Evolutionary conservation across 2,888 invertebrate genomes (phyloP).

Genomic region (Pristionchus exspectatus): DNA sequence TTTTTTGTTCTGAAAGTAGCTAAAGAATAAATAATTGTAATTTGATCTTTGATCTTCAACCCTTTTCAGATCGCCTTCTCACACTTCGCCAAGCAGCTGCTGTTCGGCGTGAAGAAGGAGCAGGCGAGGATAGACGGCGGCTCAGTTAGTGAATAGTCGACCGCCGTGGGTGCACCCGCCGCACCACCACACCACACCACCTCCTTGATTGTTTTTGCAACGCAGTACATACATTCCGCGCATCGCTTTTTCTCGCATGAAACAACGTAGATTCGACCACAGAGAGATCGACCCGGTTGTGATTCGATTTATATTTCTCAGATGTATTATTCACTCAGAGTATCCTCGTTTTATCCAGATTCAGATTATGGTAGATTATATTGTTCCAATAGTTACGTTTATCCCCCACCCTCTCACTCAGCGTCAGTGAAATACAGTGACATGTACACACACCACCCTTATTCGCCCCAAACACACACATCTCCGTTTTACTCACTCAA

Average conservation of each 20-base stretch:
- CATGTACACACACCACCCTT: not conserved
- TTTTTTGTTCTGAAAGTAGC: not conserved
- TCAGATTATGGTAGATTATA: not conserved
- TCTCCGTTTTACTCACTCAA: not conserved
- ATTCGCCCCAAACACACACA: not conserved
- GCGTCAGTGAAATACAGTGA: no score
- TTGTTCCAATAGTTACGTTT: not conserved
- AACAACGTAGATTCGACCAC: constrained; percentile 18
- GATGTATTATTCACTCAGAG: not conserved
- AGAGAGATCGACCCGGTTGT: not conserved
- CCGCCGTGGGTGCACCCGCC: not conserved
- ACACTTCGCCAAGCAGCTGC: constrained; percentile 74
- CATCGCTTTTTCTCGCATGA: not conserved
- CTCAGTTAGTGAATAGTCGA: not conserved
- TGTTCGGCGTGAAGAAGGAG: constrained; percentile 74
- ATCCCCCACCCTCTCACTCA: not conserved
- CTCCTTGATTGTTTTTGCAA: not conserved
- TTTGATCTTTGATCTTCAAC: not conserved
- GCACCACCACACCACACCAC: constrained; percentile 21
- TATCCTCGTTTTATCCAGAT: not conserved
- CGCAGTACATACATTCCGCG: constrained; percentile 9
- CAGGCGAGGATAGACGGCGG: constrained; percentile 44
- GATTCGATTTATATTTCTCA: not conserved
- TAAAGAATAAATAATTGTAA: not conserved
- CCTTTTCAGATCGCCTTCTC: constrained; percentile 69